Conservation (phyloP, 2,113 vertebrate genomes). For the Beaufortia kweichowensis region DNA sequence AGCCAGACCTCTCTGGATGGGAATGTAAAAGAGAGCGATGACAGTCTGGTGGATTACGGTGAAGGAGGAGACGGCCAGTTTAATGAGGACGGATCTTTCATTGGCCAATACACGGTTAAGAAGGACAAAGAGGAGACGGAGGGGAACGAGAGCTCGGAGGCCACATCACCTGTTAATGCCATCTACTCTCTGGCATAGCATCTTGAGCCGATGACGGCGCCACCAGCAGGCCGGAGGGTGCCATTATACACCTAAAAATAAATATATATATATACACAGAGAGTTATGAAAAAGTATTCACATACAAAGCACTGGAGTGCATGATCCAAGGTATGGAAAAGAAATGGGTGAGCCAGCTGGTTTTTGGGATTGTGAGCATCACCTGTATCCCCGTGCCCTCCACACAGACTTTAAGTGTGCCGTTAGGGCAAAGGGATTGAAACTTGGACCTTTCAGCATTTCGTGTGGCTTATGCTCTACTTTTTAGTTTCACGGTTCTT, state of each 20-base stretch:
- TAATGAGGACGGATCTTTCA: constrained; percentile 97
- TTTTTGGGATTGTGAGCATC: constrained; percentile 44
- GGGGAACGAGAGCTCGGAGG: constrained; percentile 97
- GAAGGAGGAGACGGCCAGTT: constrained; percentile 96
- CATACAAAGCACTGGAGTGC: constrained; percentile 35
- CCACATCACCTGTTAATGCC: constrained; percentile 95
- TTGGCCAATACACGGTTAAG: constrained; percentile 97
- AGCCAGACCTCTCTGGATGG: constrained; percentile 96
- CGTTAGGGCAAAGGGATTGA: constrained; percentile 59
- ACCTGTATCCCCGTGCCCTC: constrained; percentile 46
- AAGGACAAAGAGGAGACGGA: constrained; percentile 99
- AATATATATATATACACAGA: constrained; percentile 51
- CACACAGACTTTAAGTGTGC: constrained; percentile 70
- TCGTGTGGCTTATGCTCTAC: constrained; percentile 54
- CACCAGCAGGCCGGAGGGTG: constrained; percentile 44
- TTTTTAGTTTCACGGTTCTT: constrained; percentile 53
- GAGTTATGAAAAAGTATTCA: constrained; percentile 52
- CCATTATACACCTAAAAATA: constrained; percentile 53
- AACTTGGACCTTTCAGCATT: constrained; percentile 49
- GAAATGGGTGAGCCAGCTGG: background rate
- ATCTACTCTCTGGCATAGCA: constrained; percentile 92
- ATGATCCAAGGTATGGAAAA: constrained; percentile 44
- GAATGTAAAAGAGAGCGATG: constrained; percentile 95
- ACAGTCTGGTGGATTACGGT: constrained; percentile 97
- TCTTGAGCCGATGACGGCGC: constrained; percentile 9